Evolutionary conservation across 1,140 invertebrate species (phyloP).

Genomic region (Protaetia brevitarsis): DNA sequence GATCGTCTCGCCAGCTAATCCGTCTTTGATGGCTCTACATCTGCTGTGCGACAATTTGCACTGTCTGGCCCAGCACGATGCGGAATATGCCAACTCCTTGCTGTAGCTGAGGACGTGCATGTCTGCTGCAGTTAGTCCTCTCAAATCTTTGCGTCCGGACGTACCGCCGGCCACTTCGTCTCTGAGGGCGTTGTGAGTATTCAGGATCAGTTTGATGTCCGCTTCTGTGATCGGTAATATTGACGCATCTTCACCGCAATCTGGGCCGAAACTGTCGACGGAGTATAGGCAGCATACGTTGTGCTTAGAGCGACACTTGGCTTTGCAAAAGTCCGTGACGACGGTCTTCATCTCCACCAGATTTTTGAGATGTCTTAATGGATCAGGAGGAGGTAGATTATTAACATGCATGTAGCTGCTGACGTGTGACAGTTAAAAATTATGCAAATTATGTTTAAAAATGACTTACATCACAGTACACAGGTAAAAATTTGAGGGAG

Average conservation of each 20-base stretch:
- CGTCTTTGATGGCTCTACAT: neutral
- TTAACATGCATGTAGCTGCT: too few species aligned
- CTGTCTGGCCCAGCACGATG: conserved; percentile 1
- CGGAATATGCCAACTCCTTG: neutral
- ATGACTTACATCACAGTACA: too few species aligned
- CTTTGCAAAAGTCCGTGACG: neutral
- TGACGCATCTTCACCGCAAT: neutral
- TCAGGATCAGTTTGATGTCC: neutral
- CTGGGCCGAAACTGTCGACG: neutral
- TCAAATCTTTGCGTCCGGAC: neutral
- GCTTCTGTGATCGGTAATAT: neutral
- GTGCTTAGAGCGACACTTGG: neutral
- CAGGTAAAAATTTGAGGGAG: too few species aligned
- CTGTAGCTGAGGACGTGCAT: conserved; percentile 5
- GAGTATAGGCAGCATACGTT: neutral
- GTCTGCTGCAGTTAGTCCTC: neutral
- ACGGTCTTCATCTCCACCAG: too few species aligned
- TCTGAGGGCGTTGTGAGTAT: neutral
- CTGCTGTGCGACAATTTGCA: neutral
- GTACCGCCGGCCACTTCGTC: neutral
- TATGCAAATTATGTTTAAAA: too few species aligned
- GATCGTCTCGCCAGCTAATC: neutral
- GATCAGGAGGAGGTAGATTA: neutral
- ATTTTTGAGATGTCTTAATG: too few species aligned
- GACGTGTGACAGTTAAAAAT: too few species aligned